A percentile compares a stretch with the other conserved stretches of the same genome.
phyloP scores from a whole-genome alignment of 2,888 invertebrate genomes.

The Caenorhabditis macrosperma region DNA sequence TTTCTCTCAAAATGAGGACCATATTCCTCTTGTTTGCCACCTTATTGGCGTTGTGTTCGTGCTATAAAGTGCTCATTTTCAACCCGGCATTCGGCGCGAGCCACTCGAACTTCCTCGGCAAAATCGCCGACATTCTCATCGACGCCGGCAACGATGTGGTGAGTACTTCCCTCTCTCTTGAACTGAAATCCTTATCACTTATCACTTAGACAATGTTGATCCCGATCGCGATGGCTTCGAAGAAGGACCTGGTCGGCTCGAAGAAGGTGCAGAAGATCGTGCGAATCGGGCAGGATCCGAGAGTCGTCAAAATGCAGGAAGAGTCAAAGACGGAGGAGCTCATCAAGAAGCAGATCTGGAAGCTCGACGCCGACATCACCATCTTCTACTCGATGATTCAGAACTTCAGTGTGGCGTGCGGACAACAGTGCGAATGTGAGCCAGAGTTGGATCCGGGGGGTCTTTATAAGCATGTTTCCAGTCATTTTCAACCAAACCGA shows the following conservation, averaged over 20 bases:
- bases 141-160: slow-evolving; percentile 65
- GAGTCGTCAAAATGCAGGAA: slow-evolving; percentile 21
- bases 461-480: neutral
- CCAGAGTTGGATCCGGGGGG: neutral
- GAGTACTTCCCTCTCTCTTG: too few species aligned
- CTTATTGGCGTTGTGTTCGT: neutral
- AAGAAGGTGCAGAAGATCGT: slow-evolving; percentile 49
- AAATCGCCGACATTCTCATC: slow-evolving; percentile 59
- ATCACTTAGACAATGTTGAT: slow-evolving; percentile 54
- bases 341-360: slow-evolving; percentile 45
- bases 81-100: too few species aligned
- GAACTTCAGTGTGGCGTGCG: slow-evolving; percentile 37
- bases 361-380: slow-evolving; percentile 34
- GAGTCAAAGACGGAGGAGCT: slow-evolving; percentile 20
- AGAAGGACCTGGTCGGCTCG: slow-evolving; percentile 43
- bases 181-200: too few species aligned
- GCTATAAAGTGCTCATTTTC: slow-evolving; percentile 59
- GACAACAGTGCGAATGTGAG: slow-evolving; percentile 40
- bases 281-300: slow-evolving; percentile 34
- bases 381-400: slow-evolving; percentile 46
- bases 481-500: slow-evolving; percentile 34
- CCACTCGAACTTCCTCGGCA: too few species aligned
- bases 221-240: slow-evolving; percentile 25
- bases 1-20: neutral
- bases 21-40: neutral